These are phyloP conservation scores for Falcaria lacertinaria DNA, from an alignment of 2,888 invertebrate species.

Conservation along the genomic window DNA sequence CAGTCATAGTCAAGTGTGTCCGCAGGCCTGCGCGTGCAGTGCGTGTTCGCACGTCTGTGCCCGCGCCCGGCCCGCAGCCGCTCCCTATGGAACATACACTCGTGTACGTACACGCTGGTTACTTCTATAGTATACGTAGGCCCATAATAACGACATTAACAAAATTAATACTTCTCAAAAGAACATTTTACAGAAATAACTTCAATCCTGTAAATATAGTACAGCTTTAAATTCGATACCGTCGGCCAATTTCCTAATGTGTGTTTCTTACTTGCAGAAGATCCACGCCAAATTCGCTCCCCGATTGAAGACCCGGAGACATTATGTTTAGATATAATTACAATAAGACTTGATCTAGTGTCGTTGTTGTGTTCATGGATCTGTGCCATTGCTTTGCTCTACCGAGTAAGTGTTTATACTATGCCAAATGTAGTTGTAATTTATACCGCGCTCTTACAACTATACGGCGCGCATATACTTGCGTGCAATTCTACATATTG, in stretches of 20 bases:
- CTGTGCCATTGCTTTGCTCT: conserved; percentile 19
- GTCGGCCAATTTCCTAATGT: too few relatives aligned
- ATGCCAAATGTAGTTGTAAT: conserved; percentile 24
- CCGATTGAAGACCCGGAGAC: conserved; percentile 20
- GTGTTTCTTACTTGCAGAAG: too few relatives aligned
- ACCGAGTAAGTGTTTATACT: conserved; percentile 16
- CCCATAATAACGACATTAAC: too few relatives aligned
- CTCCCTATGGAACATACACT: conserved; percentile 33
- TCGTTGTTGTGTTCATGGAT: conserved; percentile 23
- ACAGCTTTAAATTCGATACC: too few relatives aligned
- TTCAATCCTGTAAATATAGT: too few relatives aligned
- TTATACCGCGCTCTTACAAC: conserved; percentile 10
- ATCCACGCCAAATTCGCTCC: conserved; percentile 18
- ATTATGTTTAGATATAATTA: conserved; percentile 13
- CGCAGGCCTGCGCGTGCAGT: conserved; percentile 37
- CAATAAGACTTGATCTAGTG: conserved; percentile 13
- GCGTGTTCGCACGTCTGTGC: conserved; percentile 39
- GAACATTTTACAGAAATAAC: too few relatives aligned
- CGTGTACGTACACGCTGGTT: conserved; percentile 19
- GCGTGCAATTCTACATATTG: conserved; percentile 7
- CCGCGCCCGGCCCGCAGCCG: conserved; percentile 23
- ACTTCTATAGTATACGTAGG: too few relatives aligned
- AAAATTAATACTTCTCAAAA: too few relatives aligned
- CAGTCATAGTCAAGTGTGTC: too few relatives aligned
- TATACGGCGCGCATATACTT: not conserved